These are phyloP conservation scores for Drosophila siamana DNA, from an alignment of 2,888 invertebrate genomes.

Conservation along the genomic window DNA sequence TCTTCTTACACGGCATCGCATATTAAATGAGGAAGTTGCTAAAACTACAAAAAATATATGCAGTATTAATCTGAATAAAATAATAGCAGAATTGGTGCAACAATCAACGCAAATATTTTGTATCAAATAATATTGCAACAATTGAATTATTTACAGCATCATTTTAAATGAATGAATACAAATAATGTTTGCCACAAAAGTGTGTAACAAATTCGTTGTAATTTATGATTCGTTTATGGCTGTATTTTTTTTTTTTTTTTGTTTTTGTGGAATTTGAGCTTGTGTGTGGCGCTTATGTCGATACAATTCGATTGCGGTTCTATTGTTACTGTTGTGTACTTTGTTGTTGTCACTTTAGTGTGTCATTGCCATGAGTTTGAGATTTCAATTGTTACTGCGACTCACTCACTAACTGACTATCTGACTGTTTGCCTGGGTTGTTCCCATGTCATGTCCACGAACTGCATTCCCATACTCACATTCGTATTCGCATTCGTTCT, in stretches of 20 bases:
- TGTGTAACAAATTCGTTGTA: conserved; percentile 22
- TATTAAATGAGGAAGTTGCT: background rate
- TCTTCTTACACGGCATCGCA: background rate
- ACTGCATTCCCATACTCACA: conserved; percentile 12
- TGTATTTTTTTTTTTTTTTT: too few species aligned
- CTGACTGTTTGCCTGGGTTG: conserved; percentile 4
- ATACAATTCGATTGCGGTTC: conserved; percentile 68
- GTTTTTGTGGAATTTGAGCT: conserved; percentile 1
- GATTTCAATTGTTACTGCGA: conserved; percentile 65
- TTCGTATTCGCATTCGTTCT: background rate
- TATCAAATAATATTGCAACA: background rate
- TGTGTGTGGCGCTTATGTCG: conserved; percentile 51
- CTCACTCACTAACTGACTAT: conserved; percentile 4
- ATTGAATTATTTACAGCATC: background rate
- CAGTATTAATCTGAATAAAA: too few species aligned
- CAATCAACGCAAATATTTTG: too few species aligned
- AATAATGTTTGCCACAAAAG: background rate
- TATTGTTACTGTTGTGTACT: conserved; percentile 56
- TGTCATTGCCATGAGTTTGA: conserved; percentile 77
- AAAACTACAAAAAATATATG: background rate
- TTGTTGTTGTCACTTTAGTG: conserved; percentile 68
- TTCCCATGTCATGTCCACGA: too few species aligned
- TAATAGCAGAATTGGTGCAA: background rate
- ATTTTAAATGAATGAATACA: background rate
- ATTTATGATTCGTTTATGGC: conserved; percentile 2